Conservation (phyloP, 2,888 invertebrate species). For the Petrolisthes manimaculis region DNA sequence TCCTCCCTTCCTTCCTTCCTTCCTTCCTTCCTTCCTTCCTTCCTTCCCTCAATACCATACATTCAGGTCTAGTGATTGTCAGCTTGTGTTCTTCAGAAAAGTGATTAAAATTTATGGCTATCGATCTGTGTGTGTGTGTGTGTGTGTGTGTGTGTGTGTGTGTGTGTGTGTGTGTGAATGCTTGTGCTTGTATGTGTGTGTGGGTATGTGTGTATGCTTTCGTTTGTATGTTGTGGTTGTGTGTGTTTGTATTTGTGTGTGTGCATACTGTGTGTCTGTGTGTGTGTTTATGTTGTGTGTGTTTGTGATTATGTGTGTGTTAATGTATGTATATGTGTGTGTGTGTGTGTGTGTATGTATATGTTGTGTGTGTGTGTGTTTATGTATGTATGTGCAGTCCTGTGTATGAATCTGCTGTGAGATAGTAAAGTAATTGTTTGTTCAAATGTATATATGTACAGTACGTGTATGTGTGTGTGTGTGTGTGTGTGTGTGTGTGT, state of each 20-base stretch:
- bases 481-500: background rate
- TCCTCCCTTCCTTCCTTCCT: background rate
- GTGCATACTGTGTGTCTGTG: background rate
- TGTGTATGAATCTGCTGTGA: background rate
- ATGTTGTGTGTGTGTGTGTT: background rate
- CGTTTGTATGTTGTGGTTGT: background rate
- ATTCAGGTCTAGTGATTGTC: no score
- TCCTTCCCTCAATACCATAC: background rate
- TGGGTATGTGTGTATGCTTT: background rate
- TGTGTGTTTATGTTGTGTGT: background rate
- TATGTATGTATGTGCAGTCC: conserved; percentile 5
- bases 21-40: background rate
- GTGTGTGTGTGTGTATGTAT: conserved; percentile 4
- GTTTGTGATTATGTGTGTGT: background rate
- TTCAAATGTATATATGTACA: background rate
- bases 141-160: conserved; percentile 14
- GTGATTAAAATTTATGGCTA: no score
- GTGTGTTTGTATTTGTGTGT: background rate
- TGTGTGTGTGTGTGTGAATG: background rate
- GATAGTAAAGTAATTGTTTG: background rate
- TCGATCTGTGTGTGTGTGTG: conserved; percentile 1
- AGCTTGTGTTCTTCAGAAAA: no score
- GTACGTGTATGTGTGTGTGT: conserved; percentile 1
- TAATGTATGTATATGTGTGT: conserved; percentile 5
- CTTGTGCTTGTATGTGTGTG: background rate